Evolutionary conservation across 1,140 invertebrate genomes (phyloP), one percentile per base, ranked within the genome.

Genomic region (Planococcus citri): DNA sequence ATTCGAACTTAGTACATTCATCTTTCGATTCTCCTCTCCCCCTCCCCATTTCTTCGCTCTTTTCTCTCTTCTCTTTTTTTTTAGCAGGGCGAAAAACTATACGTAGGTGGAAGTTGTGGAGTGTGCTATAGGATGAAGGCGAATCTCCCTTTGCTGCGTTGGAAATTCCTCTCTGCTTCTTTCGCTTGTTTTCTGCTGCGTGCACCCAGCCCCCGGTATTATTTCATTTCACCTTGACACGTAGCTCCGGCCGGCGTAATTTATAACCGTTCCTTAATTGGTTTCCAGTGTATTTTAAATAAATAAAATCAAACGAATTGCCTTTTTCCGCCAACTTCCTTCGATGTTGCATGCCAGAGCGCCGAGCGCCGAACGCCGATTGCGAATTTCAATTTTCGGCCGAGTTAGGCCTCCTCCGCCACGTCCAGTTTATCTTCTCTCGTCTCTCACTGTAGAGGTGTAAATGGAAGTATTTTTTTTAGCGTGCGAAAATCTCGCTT

Each of bases 261-360:
- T 51, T 51, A 51, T 51, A 51, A 51, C 41, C 41, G 41, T n/a
- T 14, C 12, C 41, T 51, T 51, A 51, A 51, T 51, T 51, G 41
- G 41, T 51, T 51, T 51, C 41, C 41, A 51, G 41, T 51, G 41
- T 51, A 51, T 51, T 51, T 51, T 51, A 51, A 51, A 51, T 51
- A 51, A 51, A 51, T 20, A 51, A 51, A 51, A 51, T 51, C 41
- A 51, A 51, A 51, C 41, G 41, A 14, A 20, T 51, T 17, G 41
- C 41, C 4, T 33, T 33, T 33, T 33, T 33, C 29, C 29, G 29
- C 29, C 29, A 12, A 33, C 3, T 6, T 33, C 29, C n/a, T n/a
- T n/a, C n/a, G n/a, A n/a, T n/a, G n/a, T n/a, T n/a, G n/a, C n/a
- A n/a, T n/a, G n/a, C n/a, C n/a, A n/a, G n/a, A n/a, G n/a, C n/a